Evolutionary conservation across 2,113 vertebrate genomes (phyloP).

Genomic region (Paratilapia polleni): DNA sequence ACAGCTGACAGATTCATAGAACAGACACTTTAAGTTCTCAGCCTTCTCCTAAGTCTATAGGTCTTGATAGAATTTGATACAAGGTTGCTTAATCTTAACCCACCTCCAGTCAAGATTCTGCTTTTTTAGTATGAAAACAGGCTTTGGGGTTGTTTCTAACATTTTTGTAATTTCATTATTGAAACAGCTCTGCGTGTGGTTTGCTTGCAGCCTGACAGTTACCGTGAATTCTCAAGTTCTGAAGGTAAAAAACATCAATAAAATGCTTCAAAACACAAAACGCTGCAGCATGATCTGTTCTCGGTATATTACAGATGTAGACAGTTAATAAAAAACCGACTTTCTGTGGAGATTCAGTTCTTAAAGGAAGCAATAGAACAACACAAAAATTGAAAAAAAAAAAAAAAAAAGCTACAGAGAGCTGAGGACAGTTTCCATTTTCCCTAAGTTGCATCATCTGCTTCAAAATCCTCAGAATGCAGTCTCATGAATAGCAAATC

Average conservation of each 20-base stretch:
- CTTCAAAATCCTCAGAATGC: conserved; percentile 19
- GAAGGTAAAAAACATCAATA: conserved; percentile 9
- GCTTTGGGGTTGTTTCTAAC: neutral
- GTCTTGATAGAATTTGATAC: neutral
- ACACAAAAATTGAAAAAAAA: neutral
- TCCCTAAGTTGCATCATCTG: conserved; percentile 53
- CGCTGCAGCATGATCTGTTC: neutral
- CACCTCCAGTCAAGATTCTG: neutral
- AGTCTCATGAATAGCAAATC: conserved; percentile 33
- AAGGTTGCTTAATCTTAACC: neutral
- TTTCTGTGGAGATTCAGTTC: neutral
- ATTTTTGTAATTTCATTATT: conserved; percentile 10
- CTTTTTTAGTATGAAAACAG: neutral
- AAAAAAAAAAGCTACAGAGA: neutral
- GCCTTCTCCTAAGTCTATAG: neutral
- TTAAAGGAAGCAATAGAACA: neutral
- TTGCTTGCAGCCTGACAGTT: neutral
- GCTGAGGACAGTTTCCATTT: conserved; percentile 35
- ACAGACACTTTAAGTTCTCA: neutral
- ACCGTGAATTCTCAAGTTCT: conserved; percentile 3
- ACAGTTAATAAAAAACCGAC: neutral
- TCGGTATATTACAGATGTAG: neutral
- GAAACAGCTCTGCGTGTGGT: no score
- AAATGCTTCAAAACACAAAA: conserved; percentile 1
- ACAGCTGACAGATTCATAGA: conserved; percentile 21